A percentile compares a stretch with the other conserved stretches of the same genome.
phyloP scores from a whole-genome alignment of 2,888 invertebrate species.

The Caradrina clavipalpis region DNA sequence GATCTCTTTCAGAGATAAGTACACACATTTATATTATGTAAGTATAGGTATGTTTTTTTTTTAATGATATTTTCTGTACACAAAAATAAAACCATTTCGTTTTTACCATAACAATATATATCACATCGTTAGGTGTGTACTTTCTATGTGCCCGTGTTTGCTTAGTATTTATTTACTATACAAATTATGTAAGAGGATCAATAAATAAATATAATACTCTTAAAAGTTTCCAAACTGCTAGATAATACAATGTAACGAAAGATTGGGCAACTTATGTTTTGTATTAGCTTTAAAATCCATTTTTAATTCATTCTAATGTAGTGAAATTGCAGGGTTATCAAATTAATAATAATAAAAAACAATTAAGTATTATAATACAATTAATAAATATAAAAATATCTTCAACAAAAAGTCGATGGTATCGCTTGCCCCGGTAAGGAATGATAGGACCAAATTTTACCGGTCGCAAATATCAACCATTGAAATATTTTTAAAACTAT shows the following conservation, averaged over 20 bases:
- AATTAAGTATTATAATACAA: conserved; percentile 56
- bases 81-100: conserved; percentile 86
- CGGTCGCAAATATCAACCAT: conserved; percentile 85
- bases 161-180: conserved; percentile 73
- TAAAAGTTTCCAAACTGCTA: conserved; percentile 50
- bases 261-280: conserved; percentile 56
- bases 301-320: conserved; percentile 40
- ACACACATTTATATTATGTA: conserved; percentile 79
- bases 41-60: conserved; percentile 76
- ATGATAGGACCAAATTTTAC: conserved; percentile 92
- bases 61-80: conserved; percentile 83
- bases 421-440: conserved; percentile 90
- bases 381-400: conserved; percentile 75
- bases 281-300: conserved; percentile 43
- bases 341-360: conserved; percentile 55
- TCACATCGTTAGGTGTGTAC: conserved; percentile 88
- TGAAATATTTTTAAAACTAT: conserved; percentile 69
- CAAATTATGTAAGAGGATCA: conserved; percentile 51
- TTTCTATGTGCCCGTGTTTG: conserved; percentile 84
- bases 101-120: conserved; percentile 88
- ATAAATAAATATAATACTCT: conserved; percentile 38
- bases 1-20: conserved; percentile 86
- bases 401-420: conserved; percentile 72
- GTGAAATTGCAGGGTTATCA: conserved; percentile 50
- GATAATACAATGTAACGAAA: conserved; percentile 50